Evolutionary conservation across 2,888 invertebrate species (phyloP).

Genomic region (Lycophotia porphyrea): DNA sequence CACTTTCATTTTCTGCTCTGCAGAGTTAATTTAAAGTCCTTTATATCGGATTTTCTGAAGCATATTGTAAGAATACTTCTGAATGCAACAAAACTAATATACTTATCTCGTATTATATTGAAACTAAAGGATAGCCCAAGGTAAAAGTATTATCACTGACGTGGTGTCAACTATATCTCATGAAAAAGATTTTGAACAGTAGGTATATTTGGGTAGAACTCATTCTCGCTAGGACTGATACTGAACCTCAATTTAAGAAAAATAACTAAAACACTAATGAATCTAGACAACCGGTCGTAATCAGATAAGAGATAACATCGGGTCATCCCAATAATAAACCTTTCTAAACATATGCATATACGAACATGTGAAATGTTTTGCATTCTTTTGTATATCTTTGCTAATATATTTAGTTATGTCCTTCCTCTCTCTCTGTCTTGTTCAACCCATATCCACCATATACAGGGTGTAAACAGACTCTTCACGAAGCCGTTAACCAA

Average conservation of each 20-base stretch:
- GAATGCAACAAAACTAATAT: background rate
- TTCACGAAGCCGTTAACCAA: too few species aligned
- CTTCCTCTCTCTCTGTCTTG: background rate
- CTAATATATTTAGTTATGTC: slow-evolving; percentile 18
- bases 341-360: slow-evolving; percentile 50
- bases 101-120: background rate
- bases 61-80: background rate
- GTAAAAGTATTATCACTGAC: background rate
- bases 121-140: background rate
- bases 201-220: background rate
- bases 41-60: background rate
- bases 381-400: slow-evolving; percentile 39
- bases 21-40: too few species aligned
- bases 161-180: background rate
- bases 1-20: background rate
- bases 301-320: slow-evolving; percentile 61
- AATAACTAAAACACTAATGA: slow-evolving; percentile 65
- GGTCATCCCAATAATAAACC: slow-evolving; percentile 59
- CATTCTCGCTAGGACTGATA: slow-evolving; percentile 4
- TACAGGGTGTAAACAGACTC: too few species aligned
- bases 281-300: slow-evolving; percentile 62
- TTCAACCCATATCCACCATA: background rate
- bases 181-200: background rate
- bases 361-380: slow-evolving; percentile 44
- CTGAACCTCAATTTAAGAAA: slow-evolving; percentile 33